Evolutionary conservation across 2,888 invertebrate species (phyloP), one percentile per base, ranked within the genome.

Genomic region (Hydrotaea cyrtoneurina): DNA sequence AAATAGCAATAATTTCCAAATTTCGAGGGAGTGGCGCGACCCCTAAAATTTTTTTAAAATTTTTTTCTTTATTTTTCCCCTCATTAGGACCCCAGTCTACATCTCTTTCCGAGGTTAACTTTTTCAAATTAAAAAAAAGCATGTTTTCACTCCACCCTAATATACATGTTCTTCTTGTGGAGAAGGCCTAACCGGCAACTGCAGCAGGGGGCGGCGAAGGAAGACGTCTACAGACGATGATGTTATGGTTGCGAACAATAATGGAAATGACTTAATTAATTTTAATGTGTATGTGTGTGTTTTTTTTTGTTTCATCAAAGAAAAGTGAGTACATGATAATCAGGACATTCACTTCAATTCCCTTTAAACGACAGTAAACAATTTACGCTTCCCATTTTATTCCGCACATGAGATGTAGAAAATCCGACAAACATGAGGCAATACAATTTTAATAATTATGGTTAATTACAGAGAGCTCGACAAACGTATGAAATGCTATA

Each of bases 241-340:
- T 64, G 23, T 36, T 21, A 13, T 17, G 23, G 46, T 62, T 59
- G 78, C n/a, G 7, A 62, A 50, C 46, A 62, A 62, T 62, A 72
- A 78, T 73, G 72, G 39, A 72, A 73, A 73, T 78, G 36, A 72
- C 72, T 73, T 78, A 72, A 78, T 78, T 73, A 78, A 78, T 72
- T 78, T 78, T 64, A 78, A 78, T 78, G 72, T n/a, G 50, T 36
- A n/a, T n/a, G n/a, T n/a, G n/a, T n/a, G n/a, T n/a, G n/a, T n/a
- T 26, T 64, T 11, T 11, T 43, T 43, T 11, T 43, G 5, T 13
- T 43, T 43, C 36, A 36, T 36, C 10, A 43, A 43, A 66, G 19
- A 36, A 46, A 46, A 69, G 66, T 53, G 17, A 17, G 53, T 53
- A 36, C 0, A 73, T 73, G 0, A 74, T 39, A 62, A 15, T 0